Conservation (phyloP, 1,140 invertebrate genomes). For the Atta texana region DNA sequence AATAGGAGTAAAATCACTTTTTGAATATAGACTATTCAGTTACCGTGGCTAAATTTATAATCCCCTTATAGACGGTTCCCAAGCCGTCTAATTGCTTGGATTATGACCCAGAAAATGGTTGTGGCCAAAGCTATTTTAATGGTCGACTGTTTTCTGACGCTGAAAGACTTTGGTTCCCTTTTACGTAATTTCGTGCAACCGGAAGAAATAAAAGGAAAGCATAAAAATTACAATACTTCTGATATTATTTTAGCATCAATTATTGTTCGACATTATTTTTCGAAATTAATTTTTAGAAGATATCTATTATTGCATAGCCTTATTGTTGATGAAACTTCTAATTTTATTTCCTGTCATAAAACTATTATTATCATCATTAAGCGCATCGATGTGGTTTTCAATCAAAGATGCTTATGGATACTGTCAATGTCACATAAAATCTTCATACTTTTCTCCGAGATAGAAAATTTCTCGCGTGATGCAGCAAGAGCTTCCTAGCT, state of each 20-base stretch:
- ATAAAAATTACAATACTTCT: background rate
- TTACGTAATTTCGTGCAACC: constrained; percentile 39
- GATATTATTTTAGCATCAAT: background rate
- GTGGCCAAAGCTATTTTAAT: constrained; percentile 53
- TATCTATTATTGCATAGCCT: background rate
- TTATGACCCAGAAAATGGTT: constrained; percentile 50
- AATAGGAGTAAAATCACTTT: background rate
- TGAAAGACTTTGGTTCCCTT: constrained; percentile 15
- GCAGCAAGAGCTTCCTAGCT: background rate
- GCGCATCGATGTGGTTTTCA: constrained; percentile 9
- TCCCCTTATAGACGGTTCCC: constrained; percentile 42
- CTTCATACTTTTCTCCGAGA: background rate
- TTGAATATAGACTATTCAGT: constrained; percentile 17
- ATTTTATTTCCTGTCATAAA: background rate
- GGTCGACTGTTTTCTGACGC: constrained; percentile 11
- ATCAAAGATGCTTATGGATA: background rate
- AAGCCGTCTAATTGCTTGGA: constrained; percentile 43
- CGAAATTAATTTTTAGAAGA: background rate
- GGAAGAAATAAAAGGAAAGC: background rate
- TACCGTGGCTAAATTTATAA: constrained; percentile 48
- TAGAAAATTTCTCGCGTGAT: background rate
- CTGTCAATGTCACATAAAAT: background rate
- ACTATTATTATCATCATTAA: background rate
- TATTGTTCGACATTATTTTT: background rate
- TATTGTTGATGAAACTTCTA: background rate